These are phyloP conservation scores for Cephus rjabovi DNA, from an alignment of 2,888 invertebrate genomes.

Conservation along the genomic window DNA sequence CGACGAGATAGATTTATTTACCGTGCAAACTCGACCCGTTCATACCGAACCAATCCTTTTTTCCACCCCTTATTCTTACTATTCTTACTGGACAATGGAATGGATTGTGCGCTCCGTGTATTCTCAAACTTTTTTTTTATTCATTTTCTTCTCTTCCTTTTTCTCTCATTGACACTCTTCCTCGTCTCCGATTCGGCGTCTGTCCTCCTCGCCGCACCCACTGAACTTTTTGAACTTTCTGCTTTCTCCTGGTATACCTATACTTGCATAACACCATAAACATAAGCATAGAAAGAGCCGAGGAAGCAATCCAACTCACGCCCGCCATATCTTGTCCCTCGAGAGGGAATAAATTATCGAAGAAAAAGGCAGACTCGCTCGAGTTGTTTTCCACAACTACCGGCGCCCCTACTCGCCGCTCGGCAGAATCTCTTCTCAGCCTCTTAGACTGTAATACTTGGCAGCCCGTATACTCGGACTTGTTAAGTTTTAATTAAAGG, in stretches of 20 bases:
- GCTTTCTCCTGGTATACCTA: not conserved
- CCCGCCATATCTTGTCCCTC: not conserved
- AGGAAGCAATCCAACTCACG: not conserved
- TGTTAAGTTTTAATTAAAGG: not conserved
- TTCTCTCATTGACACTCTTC: no score
- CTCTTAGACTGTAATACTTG: not conserved
- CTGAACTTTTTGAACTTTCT: not conserved
- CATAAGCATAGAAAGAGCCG: not conserved
- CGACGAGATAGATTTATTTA: slow-evolving; percentile 34
- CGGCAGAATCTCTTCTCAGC: not conserved
- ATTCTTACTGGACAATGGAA: not conserved
- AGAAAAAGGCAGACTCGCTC: not conserved
- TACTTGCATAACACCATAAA: not conserved
- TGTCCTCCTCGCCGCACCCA: no score
- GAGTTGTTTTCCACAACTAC: not conserved
- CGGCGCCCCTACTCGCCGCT: not conserved
- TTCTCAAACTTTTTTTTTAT: not conserved
- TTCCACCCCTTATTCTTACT: not conserved
- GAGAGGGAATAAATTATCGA: not conserved
- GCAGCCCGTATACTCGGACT: not conserved
- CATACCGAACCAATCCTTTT: not conserved
- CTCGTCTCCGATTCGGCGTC: no score
- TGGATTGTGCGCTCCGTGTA: not conserved
- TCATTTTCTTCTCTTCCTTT: not conserved
- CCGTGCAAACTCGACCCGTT: slow-evolving; percentile 5